Evolutionary conservation across 2,888 invertebrate genomes (phyloP).

Genomic region (Lottia gigantea): DNA sequence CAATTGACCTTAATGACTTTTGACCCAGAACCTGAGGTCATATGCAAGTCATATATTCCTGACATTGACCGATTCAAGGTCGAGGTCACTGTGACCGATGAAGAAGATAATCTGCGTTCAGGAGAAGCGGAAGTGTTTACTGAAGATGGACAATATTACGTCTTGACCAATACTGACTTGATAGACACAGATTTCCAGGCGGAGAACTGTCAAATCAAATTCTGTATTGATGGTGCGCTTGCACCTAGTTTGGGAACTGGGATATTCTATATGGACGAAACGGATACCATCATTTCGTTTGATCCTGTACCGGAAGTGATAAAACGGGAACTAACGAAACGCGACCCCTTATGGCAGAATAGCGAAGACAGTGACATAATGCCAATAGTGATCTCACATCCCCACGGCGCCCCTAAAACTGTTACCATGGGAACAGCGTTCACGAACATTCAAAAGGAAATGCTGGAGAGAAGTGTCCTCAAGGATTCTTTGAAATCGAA

Average conservation of each 20-base stretch:
- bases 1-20: neutral
- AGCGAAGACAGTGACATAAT: neutral
- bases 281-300: neutral
- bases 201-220: neutral
- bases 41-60: conserved; percentile 2
- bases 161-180: conserved; percentile 2
- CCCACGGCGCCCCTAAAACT: neutral
- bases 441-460: neutral
- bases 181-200: conserved; percentile 8
- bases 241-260: neutral
- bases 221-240: conserved; percentile 4
- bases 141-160: conserved; percentile 5
- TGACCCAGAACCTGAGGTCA: conserved; percentile 2
- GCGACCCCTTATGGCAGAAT: neutral
- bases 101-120: neutral
- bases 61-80: conserved; percentile 2
- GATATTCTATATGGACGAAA: neutral
- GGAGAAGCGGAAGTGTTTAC: conserved; percentile 1
- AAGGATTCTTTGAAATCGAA: neutral
- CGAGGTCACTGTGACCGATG: neutral
- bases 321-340: neutral
- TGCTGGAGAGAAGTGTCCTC: neutral
- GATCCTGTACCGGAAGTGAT: neutral
- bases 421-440: conserved; percentile 1
- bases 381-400: neutral